These are phyloP conservation scores for Ypsolopha scabrella DNA, from an alignment of 2,888 invertebrate genomes.

Conservation along the genomic window DNA sequence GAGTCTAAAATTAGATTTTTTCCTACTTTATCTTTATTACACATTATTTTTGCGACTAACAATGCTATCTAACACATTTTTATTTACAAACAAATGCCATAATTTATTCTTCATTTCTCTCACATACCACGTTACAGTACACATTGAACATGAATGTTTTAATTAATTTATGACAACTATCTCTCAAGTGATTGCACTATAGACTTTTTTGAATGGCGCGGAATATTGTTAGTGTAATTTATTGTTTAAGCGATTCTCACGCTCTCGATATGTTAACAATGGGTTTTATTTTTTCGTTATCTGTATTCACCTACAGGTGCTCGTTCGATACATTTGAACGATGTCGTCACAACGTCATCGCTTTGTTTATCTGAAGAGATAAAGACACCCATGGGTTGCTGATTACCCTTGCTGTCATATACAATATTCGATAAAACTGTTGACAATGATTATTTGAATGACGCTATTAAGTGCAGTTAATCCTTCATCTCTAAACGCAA, in stretches of 20 bases:
- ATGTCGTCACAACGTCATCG: too few relatives aligned
- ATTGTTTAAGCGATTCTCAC: not conserved
- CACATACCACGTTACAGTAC: conserved; percentile 59
- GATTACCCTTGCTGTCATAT: too few relatives aligned
- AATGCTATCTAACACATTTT: conserved; percentile 38
- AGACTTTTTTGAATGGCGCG: not conserved
- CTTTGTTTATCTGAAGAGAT: too few relatives aligned
- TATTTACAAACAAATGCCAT: conserved; percentile 25
- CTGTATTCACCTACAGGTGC: too few relatives aligned
- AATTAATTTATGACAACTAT: conserved; percentile 13
- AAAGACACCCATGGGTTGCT: too few relatives aligned
- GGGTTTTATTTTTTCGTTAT: too few relatives aligned
- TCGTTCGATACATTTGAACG: too few relatives aligned
- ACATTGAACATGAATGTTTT: conserved; percentile 48
- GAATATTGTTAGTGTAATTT: not conserved
- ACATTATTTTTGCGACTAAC: conserved; percentile 28
- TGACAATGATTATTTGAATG: too few relatives aligned
- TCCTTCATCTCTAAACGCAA: too few relatives aligned
- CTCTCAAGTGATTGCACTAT: not conserved
- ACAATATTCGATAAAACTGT: too few relatives aligned
- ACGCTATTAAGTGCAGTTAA: too few relatives aligned
- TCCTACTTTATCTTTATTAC: conserved; percentile 13
- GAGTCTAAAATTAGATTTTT: conserved; percentile 42
- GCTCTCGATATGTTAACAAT: too few relatives aligned
- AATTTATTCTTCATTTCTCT: conserved; percentile 12